A percentile compares a stretch with the other conserved stretches of the same genome.
These are phyloP conservation scores for Mycalesis mineus DNA, from an alignment of 2,888 invertebrate species.

Conservation along the genomic window DNA sequence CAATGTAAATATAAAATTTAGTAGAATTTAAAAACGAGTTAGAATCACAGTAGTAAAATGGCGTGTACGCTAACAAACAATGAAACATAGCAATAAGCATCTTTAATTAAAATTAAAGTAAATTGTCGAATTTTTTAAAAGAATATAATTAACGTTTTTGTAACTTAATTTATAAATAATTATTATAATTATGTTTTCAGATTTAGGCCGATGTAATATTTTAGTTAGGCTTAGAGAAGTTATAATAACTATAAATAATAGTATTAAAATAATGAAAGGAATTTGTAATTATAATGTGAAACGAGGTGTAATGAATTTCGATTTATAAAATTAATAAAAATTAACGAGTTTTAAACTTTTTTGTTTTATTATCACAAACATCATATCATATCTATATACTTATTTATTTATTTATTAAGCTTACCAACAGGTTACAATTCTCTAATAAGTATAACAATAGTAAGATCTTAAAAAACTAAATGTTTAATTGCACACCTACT, in stretches of 20 bases:
- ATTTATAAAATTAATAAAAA: conserved; percentile 78
- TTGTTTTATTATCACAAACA: conserved; percentile 32
- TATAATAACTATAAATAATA: conserved; percentile 65
- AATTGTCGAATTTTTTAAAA: conserved; percentile 40
- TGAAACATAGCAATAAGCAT: conserved; percentile 66
- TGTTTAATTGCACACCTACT: no score
- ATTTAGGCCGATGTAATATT: conserved; percentile 66
- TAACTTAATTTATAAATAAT: conserved; percentile 58
- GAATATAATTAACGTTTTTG: conserved; percentile 59
- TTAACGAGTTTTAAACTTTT: conserved; percentile 68
- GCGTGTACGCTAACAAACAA: conserved; percentile 33
- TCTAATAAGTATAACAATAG: no score
- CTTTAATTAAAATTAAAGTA: conserved; percentile 41
- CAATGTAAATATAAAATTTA: conserved; percentile 44
- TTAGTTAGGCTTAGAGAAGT: conserved; percentile 63
- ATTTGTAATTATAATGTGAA: conserved; percentile 73
- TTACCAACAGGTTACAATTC: no score
- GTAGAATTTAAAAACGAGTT: conserved; percentile 35
- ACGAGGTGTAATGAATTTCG: conserved; percentile 74
- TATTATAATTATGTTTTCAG: conserved; percentile 41
- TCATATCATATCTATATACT: no score
- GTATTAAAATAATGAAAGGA: conserved; percentile 63
- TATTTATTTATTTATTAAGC: no score
- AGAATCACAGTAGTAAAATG: conserved; percentile 42
- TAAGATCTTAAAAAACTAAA: no score